phyloP scores from a whole-genome alignment of 2,113 vertebrate species.

The Thunnus maccoyii region DNA sequence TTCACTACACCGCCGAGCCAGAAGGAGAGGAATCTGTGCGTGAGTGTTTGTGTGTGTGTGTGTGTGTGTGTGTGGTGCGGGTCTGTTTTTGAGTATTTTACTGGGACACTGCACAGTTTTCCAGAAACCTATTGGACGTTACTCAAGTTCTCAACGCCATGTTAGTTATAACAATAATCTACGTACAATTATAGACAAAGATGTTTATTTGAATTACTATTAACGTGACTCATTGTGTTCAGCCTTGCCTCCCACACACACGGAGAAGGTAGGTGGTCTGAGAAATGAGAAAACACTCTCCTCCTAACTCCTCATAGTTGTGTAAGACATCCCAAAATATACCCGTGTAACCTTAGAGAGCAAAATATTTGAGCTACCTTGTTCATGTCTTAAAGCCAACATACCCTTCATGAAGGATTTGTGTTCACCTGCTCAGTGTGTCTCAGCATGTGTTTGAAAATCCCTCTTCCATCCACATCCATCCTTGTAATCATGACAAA shows the following conservation, averaged over 20 bases:
- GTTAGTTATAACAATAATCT: slow-evolving; percentile 17
- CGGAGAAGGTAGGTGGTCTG: slow-evolving; percentile 34
- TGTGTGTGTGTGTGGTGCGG: neutral
- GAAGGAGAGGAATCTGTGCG: neutral
- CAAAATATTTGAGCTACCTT: neutral
- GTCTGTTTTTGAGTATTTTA: slow-evolving; percentile 3
- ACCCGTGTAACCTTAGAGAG: neutral
- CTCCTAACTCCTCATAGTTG: neutral
- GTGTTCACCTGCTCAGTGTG: neutral
- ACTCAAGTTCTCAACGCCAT: neutral
- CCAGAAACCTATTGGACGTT: neutral
- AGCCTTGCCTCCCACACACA: slow-evolving; percentile 31
- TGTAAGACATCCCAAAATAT: neutral
- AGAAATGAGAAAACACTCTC: neutral
- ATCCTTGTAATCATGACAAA: slow-evolving; percentile 16
- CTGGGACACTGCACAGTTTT: neutral
- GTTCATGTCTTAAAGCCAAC: neutral
- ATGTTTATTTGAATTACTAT: slow-evolving; percentile 52
- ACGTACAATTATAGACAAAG: neutral
- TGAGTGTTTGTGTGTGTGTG: slow-evolving; percentile 4
- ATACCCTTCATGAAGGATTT: neutral
- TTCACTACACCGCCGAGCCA: neutral
- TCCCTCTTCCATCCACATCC: neutral
- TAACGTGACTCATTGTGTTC: slow-evolving; percentile 24
- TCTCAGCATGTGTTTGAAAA: neutral